Percentiles rank a stretch among this genome's conserved stretches.
These are phyloP conservation scores for Climacteris rufus DNA, from an alignment of 2,113 vertebrate species.

Conservation along the genomic window DNA sequence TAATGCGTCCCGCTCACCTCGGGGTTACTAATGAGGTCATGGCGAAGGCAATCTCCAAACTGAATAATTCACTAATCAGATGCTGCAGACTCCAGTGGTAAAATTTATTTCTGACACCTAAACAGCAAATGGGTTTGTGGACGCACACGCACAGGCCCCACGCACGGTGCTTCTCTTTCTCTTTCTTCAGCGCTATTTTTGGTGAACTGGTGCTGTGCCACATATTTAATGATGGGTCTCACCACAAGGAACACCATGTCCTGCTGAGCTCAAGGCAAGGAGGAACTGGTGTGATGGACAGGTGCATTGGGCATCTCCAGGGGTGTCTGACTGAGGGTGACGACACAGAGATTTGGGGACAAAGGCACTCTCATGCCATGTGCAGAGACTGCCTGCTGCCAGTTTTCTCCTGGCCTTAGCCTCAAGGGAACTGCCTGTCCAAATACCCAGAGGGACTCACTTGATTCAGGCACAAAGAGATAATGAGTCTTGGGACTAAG, in stretches of 20 bases:
- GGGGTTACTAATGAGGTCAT: slow-evolving; percentile 87
- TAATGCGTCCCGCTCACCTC: slow-evolving; percentile 84
- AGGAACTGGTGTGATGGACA: not conserved
- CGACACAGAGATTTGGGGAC: not conserved
- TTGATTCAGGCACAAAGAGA: not conserved
- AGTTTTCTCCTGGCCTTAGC: not conserved
- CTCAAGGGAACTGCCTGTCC: not conserved
- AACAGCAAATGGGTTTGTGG: slow-evolving; percentile 74
- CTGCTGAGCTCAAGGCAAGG: not conserved
- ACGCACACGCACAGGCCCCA: not conserved
- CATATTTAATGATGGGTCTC: not conserved
- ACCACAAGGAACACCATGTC: not conserved
- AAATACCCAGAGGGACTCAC: not conserved
- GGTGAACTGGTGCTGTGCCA: slow-evolving; percentile 40
- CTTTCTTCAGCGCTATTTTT: slow-evolving; percentile 43
- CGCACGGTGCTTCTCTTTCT: not conserved
- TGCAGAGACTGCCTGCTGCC: not conserved
- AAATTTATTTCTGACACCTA: slow-evolving; percentile 87
- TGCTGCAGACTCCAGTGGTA: slow-evolving; percentile 81
- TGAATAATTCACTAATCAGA: slow-evolving; percentile 88
- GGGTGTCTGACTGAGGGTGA: not conserved
- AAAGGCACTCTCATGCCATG: not conserved
- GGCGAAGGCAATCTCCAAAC: slow-evolving; percentile 75
- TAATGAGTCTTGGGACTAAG: not conserved
- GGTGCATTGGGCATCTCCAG: too few species aligned